A percentile compares a stretch with the other conserved stretches of the same genome.
phyloP scores from a whole-genome alignment of 2,888 invertebrate species.

The Cryptops parisi region DNA sequence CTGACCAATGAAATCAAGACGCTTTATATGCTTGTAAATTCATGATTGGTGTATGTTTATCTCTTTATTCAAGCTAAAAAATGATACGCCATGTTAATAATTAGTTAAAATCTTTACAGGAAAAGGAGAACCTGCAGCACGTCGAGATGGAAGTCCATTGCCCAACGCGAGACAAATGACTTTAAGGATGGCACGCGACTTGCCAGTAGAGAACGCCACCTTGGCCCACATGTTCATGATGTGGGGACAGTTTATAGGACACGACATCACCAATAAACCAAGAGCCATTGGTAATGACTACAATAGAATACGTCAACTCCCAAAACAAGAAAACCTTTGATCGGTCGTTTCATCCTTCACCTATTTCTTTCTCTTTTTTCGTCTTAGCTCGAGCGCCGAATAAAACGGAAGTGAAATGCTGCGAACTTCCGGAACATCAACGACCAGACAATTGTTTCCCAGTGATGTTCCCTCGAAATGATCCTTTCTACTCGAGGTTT shows the following conservation, averaged over 20 bases:
- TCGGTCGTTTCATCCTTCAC: no score
- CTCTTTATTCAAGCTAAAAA: background rate
- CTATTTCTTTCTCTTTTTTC: background rate
- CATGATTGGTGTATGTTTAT: no score
- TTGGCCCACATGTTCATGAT: conserved; percentile 19
- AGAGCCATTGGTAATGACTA: conserved; percentile 16
- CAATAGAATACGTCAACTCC: background rate
- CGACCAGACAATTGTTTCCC: conserved; percentile 41
- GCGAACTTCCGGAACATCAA: conserved; percentile 8
- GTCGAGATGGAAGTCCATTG: conserved; percentile 15
- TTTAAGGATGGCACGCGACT: conserved; percentile 14
- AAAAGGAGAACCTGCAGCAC: conserved; percentile 11
- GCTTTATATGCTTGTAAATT: no score
- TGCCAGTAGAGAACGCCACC: conserved; percentile 15
- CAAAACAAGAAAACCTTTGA: no score
- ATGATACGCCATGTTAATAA: background rate
- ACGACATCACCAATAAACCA: conserved; percentile 19
- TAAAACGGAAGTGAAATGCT: conserved; percentile 10
- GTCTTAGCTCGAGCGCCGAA: conserved; percentile 10
- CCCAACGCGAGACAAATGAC: conserved; percentile 18
- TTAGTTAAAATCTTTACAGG: conserved; percentile 11
- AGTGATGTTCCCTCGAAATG: conserved; percentile 43
- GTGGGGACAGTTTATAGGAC: conserved; percentile 19
- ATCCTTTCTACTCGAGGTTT: conserved; percentile 40
- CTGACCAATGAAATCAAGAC: no score